A percentile compares a stretch with the other conserved stretches of the same genome.
These are phyloP conservation scores for Lysandra coridon DNA, from an alignment of 2,888 invertebrate genomes.

Conservation along the genomic window DNA sequence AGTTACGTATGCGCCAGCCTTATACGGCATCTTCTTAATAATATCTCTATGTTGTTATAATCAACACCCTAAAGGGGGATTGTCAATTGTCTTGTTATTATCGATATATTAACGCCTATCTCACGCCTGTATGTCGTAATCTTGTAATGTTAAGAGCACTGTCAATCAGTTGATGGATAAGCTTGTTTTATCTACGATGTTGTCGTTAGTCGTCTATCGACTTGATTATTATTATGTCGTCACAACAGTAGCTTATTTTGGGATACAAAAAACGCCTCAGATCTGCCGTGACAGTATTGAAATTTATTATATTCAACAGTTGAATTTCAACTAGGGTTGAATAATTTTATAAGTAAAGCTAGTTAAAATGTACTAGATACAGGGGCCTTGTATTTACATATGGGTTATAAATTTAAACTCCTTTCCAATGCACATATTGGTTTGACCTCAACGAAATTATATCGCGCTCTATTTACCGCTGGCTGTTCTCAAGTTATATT, in stretches of 20 bases:
- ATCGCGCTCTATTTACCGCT: slow-evolving; percentile 13
- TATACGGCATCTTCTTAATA: too few relatives aligned
- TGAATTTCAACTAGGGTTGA: background rate
- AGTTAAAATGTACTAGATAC: slow-evolving; percentile 23
- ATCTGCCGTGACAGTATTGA: too few relatives aligned
- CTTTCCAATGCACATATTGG: slow-evolving; percentile 35
- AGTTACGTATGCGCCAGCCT: too few relatives aligned
- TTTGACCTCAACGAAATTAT: slow-evolving; percentile 37
- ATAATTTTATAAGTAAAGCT: background rate
- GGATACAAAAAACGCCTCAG: background rate
- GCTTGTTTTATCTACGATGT: slow-evolving; percentile 5
- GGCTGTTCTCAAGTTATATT: background rate
- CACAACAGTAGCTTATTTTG: background rate
- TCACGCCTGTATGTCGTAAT: slow-evolving; percentile 1
- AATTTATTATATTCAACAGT: background rate
- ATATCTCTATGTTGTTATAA: too few relatives aligned
- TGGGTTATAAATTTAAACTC: slow-evolving; percentile 34
- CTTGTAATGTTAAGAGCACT: background rate
- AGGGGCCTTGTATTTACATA: slow-evolving; percentile 34
- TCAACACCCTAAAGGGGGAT: background rate
- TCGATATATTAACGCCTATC: background rate
- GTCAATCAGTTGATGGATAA: slow-evolving; percentile 11
- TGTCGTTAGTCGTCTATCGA: background rate
- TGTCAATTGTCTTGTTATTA: background rate
- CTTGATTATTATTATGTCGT: background rate